phyloP scores from a whole-genome alignment of 2,888 invertebrate genomes.

The Kryphioiulus occultus region DNA sequence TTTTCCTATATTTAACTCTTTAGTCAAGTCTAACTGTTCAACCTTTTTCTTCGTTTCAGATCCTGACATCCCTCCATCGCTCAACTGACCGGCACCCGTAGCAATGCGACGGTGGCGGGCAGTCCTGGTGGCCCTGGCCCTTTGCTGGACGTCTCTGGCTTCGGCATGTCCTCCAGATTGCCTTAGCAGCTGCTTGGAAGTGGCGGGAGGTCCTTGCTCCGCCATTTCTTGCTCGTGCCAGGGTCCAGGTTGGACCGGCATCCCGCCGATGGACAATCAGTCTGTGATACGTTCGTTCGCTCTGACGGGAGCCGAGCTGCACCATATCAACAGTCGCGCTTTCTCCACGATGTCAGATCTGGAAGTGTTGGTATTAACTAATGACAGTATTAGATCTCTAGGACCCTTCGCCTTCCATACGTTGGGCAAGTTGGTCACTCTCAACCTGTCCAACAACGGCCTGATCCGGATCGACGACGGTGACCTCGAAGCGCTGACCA shows the following conservation, averaged over 20 bases:
- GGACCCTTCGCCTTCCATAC: constrained; percentile 57
- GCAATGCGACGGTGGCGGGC: constrained; percentile 3
- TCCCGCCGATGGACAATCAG: not conserved
- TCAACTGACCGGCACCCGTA: not conserved
- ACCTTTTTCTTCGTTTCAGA: not conserved
- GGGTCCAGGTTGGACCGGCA: not conserved
- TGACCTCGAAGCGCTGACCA: not conserved
- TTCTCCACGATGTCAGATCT: not conserved
- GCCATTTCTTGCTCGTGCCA: not conserved
- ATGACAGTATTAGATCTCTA: constrained; percentile 57
- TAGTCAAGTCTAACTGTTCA: not conserved
- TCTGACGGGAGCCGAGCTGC: constrained; percentile 39
- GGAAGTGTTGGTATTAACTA: constrained; percentile 53
- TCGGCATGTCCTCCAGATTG: constrained; percentile 50
- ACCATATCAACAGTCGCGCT: not conserved
- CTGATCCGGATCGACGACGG: constrained; percentile 56
- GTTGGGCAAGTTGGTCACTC: constrained; percentile 56
- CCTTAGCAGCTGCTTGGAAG: constrained; percentile 55
- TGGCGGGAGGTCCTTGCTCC: constrained; percentile 55
- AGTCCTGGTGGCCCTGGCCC: not conserved
- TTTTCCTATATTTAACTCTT: too few species aligned
- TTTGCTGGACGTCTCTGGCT: not conserved
- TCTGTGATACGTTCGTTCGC: constrained; percentile 24
- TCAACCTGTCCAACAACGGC: constrained; percentile 62
- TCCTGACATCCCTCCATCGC: not conserved